These are phyloP conservation scores for Scaptodrosophila latifasciaeformis DNA, from an alignment of 2,888 invertebrate genomes.

Conservation along the genomic window DNA sequence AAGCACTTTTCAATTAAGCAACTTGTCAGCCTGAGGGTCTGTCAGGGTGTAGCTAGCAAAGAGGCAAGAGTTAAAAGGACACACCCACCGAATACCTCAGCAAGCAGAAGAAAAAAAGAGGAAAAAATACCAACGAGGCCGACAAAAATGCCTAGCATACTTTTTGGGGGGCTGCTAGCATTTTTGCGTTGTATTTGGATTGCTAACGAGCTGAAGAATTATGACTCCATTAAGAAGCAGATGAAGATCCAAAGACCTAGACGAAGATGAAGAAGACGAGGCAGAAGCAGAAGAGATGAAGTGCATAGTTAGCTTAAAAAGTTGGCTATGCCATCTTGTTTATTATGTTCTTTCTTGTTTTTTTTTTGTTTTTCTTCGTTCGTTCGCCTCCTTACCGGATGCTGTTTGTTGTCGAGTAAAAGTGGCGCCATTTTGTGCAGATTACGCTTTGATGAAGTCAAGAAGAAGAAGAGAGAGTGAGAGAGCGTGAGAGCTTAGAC, in stretches of 20 bases:
- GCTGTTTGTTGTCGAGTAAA: slow-evolving; percentile 37
- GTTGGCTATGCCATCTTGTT: slow-evolving; percentile 46
- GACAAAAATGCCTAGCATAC: slow-evolving; percentile 55
- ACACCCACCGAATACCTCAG: slow-evolving; percentile 1
- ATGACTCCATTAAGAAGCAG: slow-evolving; percentile 59
- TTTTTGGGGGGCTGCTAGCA: slow-evolving; percentile 51
- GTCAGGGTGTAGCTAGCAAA: slow-evolving; percentile 44
- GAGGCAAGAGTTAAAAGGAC: too few species aligned
- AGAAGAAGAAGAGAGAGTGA: background rate
- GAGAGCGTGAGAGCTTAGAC: background rate
- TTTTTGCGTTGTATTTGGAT: slow-evolving; percentile 58
- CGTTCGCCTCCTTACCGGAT: background rate
- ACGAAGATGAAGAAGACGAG: background rate
- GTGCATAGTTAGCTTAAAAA: slow-evolving; percentile 57
- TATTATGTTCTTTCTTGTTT: background rate
- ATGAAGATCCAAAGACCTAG: too few species aligned
- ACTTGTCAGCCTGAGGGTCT: slow-evolving; percentile 48
- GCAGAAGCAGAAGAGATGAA: background rate
- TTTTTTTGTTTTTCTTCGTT: background rate
- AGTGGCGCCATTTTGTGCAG: slow-evolving; percentile 64
- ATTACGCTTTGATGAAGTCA: slow-evolving; percentile 64
- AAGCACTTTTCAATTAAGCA: slow-evolving; percentile 67
- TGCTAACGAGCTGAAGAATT: slow-evolving; percentile 66
- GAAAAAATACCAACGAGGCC: slow-evolving; percentile 6
- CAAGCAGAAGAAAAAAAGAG: slow-evolving; percentile 14